phyloP scores from a whole-genome alignment of 2,888 invertebrate species.

The Thymelicus acteon region DNA sequence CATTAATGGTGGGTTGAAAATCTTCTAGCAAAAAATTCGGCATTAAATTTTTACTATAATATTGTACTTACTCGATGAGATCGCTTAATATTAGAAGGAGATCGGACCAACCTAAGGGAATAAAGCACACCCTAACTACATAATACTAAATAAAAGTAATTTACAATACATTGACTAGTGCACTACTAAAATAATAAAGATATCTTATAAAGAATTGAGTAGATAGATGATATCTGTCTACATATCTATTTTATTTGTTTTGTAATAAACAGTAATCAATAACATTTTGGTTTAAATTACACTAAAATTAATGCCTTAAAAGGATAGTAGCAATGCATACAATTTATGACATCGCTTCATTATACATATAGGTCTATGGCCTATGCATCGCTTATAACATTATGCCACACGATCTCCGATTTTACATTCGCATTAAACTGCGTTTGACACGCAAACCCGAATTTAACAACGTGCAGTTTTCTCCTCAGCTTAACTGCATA shows the following conservation, averaged over 20 bases:
- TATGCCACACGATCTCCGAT: conserved; percentile 13
- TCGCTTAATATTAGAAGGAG: background rate
- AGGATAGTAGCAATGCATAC: conserved; percentile 6
- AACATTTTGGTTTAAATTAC: conserved; percentile 5
- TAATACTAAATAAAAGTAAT: conserved; percentile 5
- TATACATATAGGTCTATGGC: too few relatives aligned
- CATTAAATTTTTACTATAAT: background rate
- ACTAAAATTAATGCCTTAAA: conserved; percentile 6
- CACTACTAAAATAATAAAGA: conserved; percentile 8
- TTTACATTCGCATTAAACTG: background rate
- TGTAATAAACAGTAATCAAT: background rate
- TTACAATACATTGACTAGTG: conserved; percentile 7
- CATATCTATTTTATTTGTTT: too few relatives aligned
- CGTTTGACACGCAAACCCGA: background rate
- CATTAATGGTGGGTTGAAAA: background rate
- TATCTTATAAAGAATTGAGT: background rate
- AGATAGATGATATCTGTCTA: background rate
- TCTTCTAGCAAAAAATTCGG: background rate
- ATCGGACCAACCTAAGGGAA: conserved; percentile 1
- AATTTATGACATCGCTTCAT: conserved; percentile 15
- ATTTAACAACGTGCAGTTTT: background rate
- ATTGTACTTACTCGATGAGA: background rate
- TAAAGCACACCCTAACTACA: conserved; percentile 17
- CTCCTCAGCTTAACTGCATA: background rate
- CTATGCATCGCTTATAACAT: conserved; percentile 10